Evolutionary conservation across 2,888 invertebrate species (phyloP), one percentile per base, ranked within the genome.

Genomic region (Aphodius sticticus): DNA sequence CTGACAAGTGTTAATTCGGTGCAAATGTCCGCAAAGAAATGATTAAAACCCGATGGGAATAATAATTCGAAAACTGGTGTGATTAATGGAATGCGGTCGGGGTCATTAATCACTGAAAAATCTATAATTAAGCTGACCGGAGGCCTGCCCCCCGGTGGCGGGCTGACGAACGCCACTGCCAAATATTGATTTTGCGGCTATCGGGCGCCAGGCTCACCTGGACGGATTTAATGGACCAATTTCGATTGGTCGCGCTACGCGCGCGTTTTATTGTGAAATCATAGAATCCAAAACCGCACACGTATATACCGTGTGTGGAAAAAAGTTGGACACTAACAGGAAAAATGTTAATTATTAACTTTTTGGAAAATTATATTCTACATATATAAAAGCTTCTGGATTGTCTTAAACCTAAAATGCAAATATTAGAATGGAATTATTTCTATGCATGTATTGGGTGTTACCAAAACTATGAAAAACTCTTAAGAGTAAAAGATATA

Each of bases 21-120:
- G 53, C 53, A 53, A 53, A 53, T 53, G 70, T 36, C 37, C 76
- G 38, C 74, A 78, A 78, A 70, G 70, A 78, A 78, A 76, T 78
- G 69, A 78, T 78, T 78, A 78, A 78, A 78, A 78, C 70, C 69
- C 70, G 36, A 38, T 16, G 78, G 75, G 69, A 70, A 78, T 76
- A 75, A 78, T 76, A 70, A 53, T 53, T 53, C 53, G 53, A 70
- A 76, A 78, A 78, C 75, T 69, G 15, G 36, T 16, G 38, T 78
- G 78, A 78, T 78, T 78, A 78, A 78, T 76, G 78, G 71, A n/a
- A 16, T 26, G 16, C 35, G 78, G 69, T 37, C 70, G 70, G 38
- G 72, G 70, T 78, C 75, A 80, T 80, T 78, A 80, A 80, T 80
- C 80, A 80, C 53, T 16, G 70, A 80, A 80, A 80, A 80, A 78